These are phyloP conservation scores for Trichopoda pennipes DNA, from an alignment of 2,888 invertebrate species.

Conservation along the genomic window DNA sequence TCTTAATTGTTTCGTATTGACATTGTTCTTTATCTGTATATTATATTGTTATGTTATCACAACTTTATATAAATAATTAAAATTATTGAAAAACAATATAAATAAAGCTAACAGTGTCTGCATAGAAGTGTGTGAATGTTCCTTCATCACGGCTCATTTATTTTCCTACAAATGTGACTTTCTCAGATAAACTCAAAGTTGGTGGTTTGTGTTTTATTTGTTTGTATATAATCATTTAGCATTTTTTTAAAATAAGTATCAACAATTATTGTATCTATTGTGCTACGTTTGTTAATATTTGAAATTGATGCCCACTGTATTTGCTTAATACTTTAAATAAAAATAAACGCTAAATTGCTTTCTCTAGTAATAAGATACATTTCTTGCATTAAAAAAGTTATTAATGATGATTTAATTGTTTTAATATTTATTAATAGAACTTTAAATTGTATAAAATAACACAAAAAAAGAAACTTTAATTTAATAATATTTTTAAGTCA, in stretches of 20 bases:
- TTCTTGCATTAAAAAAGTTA: too few relatives aligned
- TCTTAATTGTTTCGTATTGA: neutral
- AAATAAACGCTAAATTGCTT: constrained; percentile 29
- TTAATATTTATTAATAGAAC: too few relatives aligned
- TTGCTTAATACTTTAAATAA: constrained; percentile 21
- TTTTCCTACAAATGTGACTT: too few relatives aligned
- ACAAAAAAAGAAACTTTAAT: too few relatives aligned
- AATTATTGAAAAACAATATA: constrained; percentile 7
- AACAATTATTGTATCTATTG: neutral
- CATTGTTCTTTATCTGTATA: neutral
- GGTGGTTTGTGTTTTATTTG: neutral
- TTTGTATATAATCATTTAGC: neutral
- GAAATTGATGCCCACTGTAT: constrained; percentile 13
- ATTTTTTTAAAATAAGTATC: constrained; percentile 5
- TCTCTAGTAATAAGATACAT: too few relatives aligned
- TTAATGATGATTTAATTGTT: too few relatives aligned
- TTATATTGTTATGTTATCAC: constrained; percentile 8
- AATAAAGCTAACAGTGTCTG: neutral
- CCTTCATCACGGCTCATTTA: too few relatives aligned
- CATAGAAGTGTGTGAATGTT: too few relatives aligned
- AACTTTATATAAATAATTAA: constrained; percentile 35
- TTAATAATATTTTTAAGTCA: too few relatives aligned
- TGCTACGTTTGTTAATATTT: neutral
- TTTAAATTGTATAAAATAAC: too few relatives aligned
- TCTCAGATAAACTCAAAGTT: too few relatives aligned